phyloP scores from a whole-genome alignment of 1,140 invertebrate genomes.

The Drosophila leontia region DNA sequence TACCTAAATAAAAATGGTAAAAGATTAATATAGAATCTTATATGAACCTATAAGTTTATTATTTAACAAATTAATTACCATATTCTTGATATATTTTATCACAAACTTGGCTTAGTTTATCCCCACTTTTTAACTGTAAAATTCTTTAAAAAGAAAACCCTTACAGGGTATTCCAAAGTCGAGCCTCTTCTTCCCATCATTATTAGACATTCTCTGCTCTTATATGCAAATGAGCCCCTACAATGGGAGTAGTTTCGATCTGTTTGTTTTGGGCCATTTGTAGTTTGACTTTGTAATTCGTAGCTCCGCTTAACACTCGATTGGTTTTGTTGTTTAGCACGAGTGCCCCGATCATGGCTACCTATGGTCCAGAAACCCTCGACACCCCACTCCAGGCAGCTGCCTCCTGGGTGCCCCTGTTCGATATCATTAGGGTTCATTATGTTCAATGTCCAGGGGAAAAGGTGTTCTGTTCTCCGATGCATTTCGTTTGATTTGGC shows the following conservation, averaged over 20 bases:
- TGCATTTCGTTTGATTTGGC: constrained; percentile 72
- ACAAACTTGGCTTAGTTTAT: neutral
- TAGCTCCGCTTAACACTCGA: constrained; percentile 81
- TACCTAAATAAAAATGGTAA: neutral
- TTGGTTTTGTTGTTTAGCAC: constrained; percentile 82
- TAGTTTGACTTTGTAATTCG: constrained; percentile 66
- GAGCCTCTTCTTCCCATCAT: neutral
- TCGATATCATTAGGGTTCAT: constrained; percentile 80
- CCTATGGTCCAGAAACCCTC: constrained; percentile 48
- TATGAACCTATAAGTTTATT: neutral
- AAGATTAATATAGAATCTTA: neutral
- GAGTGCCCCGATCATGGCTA: constrained; percentile 45
- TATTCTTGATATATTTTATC: neutral
- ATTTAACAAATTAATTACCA: neutral
- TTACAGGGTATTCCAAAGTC: neutral
- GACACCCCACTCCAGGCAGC: constrained; percentile 34
- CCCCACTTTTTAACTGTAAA: neutral
- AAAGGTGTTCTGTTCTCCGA: constrained; percentile 71
- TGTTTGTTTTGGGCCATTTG: constrained; percentile 78
- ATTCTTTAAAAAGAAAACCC: neutral
- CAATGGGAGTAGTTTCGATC: constrained; percentile 71
- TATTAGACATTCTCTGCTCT: constrained; percentile 27
- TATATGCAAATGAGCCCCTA: constrained; percentile 74
- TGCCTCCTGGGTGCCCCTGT: constrained; percentile 49
- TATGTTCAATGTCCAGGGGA: constrained; percentile 74